Conservation (phyloP, 2,888 invertebrate genomes). For the Tenthredo distinguenda region DNA sequence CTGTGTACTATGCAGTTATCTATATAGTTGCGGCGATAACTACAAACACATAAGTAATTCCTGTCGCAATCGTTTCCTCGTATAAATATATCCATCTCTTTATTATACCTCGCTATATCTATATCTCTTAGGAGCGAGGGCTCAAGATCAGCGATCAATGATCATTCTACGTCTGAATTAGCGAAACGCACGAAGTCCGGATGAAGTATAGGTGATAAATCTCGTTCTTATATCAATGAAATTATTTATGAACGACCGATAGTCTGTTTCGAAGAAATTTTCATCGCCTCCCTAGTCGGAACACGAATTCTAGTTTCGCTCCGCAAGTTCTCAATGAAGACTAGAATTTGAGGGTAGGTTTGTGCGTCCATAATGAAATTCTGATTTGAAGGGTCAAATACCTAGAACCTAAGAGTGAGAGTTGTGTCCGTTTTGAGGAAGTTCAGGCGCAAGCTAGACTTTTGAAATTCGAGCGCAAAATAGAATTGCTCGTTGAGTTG, state of each 20-base stretch:
- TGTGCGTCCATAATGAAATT: no score
- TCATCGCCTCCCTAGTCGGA: no score
- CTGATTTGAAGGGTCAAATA: no score
- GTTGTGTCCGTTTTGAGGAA: no score
- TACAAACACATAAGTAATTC: conserved; percentile 24
- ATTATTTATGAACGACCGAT: not conserved
- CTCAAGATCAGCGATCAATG: not conserved
- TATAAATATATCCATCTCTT: not conserved
- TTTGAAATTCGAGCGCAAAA: no score
- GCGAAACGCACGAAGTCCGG: not conserved
- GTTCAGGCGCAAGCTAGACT: no score
- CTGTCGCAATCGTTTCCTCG: conserved; percentile 30
- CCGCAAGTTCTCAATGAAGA: no score
- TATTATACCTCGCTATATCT: not conserved
- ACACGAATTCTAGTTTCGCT: no score
- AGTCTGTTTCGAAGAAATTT: no score
- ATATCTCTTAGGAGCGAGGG: not conserved
- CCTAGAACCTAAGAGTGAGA: no score
- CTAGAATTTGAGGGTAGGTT: no score
- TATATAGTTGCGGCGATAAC: conserved; percentile 64
- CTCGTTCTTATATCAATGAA: not conserved
- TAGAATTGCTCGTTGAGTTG: no score
- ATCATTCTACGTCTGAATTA: conserved; percentile 20
- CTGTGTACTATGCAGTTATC: conserved; percentile 7
- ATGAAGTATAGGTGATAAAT: not conserved